Base-by-base conservation (phyloP, 2,797 vertebrate species). In the Allobates femoralis region DNA sequence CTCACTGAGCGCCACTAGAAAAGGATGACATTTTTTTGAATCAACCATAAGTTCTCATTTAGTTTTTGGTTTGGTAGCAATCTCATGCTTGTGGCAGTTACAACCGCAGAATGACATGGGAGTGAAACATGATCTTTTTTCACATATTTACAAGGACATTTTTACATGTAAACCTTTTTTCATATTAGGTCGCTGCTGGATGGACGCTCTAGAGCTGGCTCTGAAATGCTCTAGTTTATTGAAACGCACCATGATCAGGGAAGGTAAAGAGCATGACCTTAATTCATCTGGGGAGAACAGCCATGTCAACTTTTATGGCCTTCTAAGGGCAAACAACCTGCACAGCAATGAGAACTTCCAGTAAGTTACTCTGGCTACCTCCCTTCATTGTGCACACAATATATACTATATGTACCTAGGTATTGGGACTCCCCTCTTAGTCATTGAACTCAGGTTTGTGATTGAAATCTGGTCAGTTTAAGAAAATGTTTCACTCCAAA, bases 121-220 rank as follows among this genome's bases (percentile, higher is more conserved):
- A 19, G 21, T 12, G 53, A 18, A 50, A 55, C 74, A 21, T 23
- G 26, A 53, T 76, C 5, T 3, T 53, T 8, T 18, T 19, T 34
- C 8, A 23, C 28, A 78, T 16, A 26, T n/a, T 15, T 30, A 18
- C 14, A 50, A 46, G 37, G 30, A 32, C 21, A 19, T 79, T n/a
- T n/a, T n/a, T n/a, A n/a, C 5, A 7, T 15, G 18, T 34, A 37
- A 14, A 60, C n/a, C 6, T 90, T 0, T 91, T 34, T 90, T 91
- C 6, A 53, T 80, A 86, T 46, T 90, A 99, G 98, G 98, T 85
- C 96, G 98, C 79, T 99, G 98, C 92, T 99, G 98, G 98, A 99
- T 99, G 98, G 98, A 99, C 79, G 98, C 98, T 88, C 92, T 99
- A 90, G 98, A 99, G 89, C 92, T 99, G 92, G 98, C 98, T 90